Evolutionary conservation across 2,113 vertebrate genomes (phyloP), one percentile per base, ranked within the genome.

Genomic region (Glaucomys volans): DNA sequence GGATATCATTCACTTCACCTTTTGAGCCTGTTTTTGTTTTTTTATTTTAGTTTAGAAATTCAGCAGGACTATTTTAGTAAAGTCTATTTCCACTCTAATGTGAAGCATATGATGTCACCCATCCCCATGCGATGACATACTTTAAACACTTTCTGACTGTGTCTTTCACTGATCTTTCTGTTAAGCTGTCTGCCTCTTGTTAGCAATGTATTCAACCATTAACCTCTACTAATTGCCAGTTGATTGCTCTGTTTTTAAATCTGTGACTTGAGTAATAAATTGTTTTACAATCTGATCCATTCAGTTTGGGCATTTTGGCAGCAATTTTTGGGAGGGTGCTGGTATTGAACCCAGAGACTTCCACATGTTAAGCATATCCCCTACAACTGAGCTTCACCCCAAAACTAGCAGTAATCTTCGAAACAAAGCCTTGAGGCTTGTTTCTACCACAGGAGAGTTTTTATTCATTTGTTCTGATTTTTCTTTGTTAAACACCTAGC

Each of bases 31-130:
- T 24, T 22, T 40, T 77, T 42, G 14, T 22, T 57, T 57, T 47
- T 83, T 94, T 37, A 11, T 64, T 80, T 20, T 80, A 87, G n/a
- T 81, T 91, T 86, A 87, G 44, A 91, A 50, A 74, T 52, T 81
- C 75, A 59, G 47, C 12, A 84, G n/a, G 77, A 81, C 28, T 44
- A 54, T 87, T 95, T 80, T 74, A 91, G 76, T 91, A 30, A 91
- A 80, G 35, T 91, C 18, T 80, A 64, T 81, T 91, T 91, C 66
- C 20, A 71, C 14, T 81, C 22, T 35, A 80, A 30, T 66, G 76
- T 66, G 47, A 81, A 54, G 37, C n/a, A 37, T 74, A 44, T 84
- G 71, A 64, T 95, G 83, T 74, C 66, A 64, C 12, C 81, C 42
- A 28, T 64, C 14, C 14, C 30, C 52, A 87, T 6, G 67, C 37